Evolutionary conservation across 2,797 vertebrate species (phyloP), one percentile per base, ranked within the genome.

Genomic region (Echeneis naucrates): DNA sequence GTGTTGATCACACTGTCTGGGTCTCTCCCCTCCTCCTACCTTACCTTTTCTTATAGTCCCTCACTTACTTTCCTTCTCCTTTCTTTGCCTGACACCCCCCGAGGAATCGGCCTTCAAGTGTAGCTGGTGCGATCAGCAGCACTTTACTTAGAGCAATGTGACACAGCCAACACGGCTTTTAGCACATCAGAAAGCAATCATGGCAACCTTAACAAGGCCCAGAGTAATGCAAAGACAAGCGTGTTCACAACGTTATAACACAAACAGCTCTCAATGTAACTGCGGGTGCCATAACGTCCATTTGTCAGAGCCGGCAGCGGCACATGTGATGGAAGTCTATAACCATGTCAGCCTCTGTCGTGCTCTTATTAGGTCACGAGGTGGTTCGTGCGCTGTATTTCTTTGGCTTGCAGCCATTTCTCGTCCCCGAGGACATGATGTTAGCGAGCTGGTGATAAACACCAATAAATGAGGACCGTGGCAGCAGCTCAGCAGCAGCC

Each of bases 41-140:
- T 50, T n/a, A 5, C 45, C 61, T 52, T 66, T 55, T 12, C 59
- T 2, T 38, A 42, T 61, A 13, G 72, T 14, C 42, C n/a, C 37
- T 40, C 40, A 1, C 7, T 50, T 9, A 45, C 24, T 69, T 35
- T 62, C 12, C 19, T 26, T 30, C 23, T 45, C 16, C 57, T 35
- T 69, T 27, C 48, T 19, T 56, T 9, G 55, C 17, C 42, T 44
- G n/a, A 33, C 27, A 8, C 12, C 44, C 81, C 58, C 66, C 23
- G 78, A 85, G 82, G 86, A 88, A 87, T 90, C 77, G 73, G 77
- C 71, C 67, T 90, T 89, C 89, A 88, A 55, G 60, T 84, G 62
- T 62, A 76, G 70, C 82, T 47, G 63, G 62, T 77, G 76, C 84
- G 77, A 87, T 90, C 88, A 89, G 72, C 76, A 65, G 74, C 85